Conservation (phyloP, 2,113 vertebrate species). For the Eptesicus fuscus region DNA sequence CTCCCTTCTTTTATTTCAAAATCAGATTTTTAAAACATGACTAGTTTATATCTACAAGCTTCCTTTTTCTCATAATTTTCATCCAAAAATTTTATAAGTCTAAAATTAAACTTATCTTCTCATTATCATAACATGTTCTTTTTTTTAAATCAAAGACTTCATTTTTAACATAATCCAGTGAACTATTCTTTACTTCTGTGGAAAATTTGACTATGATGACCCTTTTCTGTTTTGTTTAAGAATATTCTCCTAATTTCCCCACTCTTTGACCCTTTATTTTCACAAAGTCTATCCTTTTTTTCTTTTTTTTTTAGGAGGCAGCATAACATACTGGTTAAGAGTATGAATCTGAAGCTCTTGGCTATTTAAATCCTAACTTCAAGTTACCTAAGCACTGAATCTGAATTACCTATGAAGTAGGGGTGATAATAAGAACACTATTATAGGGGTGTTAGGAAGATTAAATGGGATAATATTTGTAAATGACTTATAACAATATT, state of each 20-base stretch:
- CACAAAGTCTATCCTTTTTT: background rate
- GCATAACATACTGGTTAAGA: background rate
- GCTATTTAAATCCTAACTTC: background rate
- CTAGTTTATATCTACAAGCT: background rate
- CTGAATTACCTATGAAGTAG: background rate
- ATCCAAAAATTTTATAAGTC: background rate
- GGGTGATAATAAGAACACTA: background rate
- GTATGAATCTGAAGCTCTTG: background rate
- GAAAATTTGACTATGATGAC: background rate
- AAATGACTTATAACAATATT: background rate
- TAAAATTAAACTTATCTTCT: background rate
- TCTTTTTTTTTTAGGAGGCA: background rate
- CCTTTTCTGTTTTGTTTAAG: background rate
- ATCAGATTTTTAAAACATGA: background rate
- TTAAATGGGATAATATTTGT: background rate
- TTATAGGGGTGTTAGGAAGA: background rate
- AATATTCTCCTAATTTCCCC: background rate
- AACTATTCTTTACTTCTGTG: background rate
- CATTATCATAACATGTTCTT: background rate
- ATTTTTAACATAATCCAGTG: background rate
- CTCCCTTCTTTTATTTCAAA: background rate
- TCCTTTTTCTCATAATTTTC: background rate
- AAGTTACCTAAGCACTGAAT: background rate
- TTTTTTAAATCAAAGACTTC: background rate
- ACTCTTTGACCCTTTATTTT: background rate